Base-by-base conservation (phyloP, 2,888 invertebrate genomes). In the Eucriotettix oculatus region DNA sequence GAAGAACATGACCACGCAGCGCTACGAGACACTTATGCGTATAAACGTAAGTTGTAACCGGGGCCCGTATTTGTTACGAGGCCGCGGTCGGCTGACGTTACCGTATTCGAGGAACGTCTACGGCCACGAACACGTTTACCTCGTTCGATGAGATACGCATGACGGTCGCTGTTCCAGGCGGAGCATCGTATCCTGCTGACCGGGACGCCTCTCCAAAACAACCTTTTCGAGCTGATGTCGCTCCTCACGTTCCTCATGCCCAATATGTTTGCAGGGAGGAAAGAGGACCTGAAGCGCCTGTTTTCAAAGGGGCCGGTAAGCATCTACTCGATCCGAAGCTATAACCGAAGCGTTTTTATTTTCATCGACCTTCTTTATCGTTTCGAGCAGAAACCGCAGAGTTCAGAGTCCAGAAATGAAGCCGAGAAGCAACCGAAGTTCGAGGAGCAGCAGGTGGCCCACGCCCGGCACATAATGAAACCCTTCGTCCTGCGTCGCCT, bases 181-280 rank as follows among this genome's bases (percentile, higher is more conserved):
- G 82, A 86, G 68, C 85, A 88, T 72, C 82, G 96, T 43, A 82
- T 97, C 44, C 77, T 98, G 12, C 75, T 98, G 29, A 98, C 97
- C 0, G 98, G 97, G 3, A 98, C 97, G 0, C 97, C 97, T 0
- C 76, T 98, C 7, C 97, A 98, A 74, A 98, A 98, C 75, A 97
- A 96, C 73, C 77, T 98, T 44, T 73, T 97, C 54, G 97, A 98
- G 74, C 76, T 98, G 64, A 96, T 98, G 88, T 96, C 96, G 0
- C 75, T 98, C 48, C 78, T 98, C 17, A 90, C 91, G 68, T 98
- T 98, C 73, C 92, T 96, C 41, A 95, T 97, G 94, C 96, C 96
- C 0, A 85, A 92, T 66, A 85, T 96, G 77, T 96, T 97, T 76
- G 85, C 85, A 56, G 87, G 87, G 16, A 92, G 91, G 74, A 85